These are phyloP conservation scores for Microchrysa polita DNA, from an alignment of 2,888 invertebrate genomes.

Conservation along the genomic window DNA sequence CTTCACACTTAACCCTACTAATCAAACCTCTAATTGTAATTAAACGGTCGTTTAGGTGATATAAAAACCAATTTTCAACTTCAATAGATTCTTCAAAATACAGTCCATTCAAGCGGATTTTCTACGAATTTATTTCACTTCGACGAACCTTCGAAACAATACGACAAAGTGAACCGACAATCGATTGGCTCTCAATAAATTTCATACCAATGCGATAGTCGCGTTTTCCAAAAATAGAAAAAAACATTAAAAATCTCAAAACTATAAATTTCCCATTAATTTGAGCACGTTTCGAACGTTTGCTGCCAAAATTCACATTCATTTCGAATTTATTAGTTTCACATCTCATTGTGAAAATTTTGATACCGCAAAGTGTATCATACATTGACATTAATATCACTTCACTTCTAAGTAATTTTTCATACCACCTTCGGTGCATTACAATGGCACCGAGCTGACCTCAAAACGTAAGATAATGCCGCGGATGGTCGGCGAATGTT, in stretches of 20 bases:
- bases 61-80: neutral
- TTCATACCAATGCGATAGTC: neutral
- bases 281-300: neutral
- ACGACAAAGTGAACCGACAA: constrained; percentile 29
- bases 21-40: neutral
- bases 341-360: constrained; percentile 35
- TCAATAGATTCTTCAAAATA: constrained; percentile 1
- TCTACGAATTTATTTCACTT: constrained; percentile 1
- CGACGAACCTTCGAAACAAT: constrained; percentile 8
- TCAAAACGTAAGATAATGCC: constrained; percentile 21
- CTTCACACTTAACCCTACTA: neutral
- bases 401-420: constrained; percentile 33
- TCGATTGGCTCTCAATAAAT: constrained; percentile 21
- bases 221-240: no score
- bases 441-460: constrained; percentile 29
- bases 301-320: constrained; percentile 12
- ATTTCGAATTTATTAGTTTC: constrained; percentile 34
- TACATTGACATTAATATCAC: constrained; percentile 19
- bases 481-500: neutral
- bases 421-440: constrained; percentile 28
- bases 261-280: constrained; percentile 18
- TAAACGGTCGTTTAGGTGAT: neutral
- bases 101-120: neutral
- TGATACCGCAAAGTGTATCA: constrained; percentile 40
- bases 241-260: no score